Conservation (phyloP, 1,140 invertebrate species). For the Listronotus bonariensis region DNA sequence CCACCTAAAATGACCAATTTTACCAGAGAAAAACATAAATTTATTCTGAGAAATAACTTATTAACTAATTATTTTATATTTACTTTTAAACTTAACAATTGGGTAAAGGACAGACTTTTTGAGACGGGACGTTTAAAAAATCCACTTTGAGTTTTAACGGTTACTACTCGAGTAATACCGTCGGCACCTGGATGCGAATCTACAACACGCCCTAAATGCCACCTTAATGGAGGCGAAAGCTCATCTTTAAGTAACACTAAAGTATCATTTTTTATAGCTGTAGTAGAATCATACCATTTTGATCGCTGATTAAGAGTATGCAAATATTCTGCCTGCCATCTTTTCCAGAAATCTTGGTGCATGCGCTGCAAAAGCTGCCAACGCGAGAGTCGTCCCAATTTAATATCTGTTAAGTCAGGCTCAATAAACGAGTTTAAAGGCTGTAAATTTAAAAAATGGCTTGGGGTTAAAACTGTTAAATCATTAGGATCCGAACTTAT, state of each 20-base stretch:
- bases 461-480: slow-evolving; percentile 32
- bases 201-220: too few species aligned
- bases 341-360: slow-evolving; percentile 44
- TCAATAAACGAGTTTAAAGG: slow-evolving; percentile 14
- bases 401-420: not conserved
- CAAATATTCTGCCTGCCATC: slow-evolving; percentile 45
- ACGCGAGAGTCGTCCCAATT: slow-evolving; percentile 9
- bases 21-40: not conserved
- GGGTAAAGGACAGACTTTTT: too few species aligned
- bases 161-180: too few species aligned
- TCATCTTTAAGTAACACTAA: slow-evolving; percentile 13
- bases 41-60: not conserved
- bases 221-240: not conserved
- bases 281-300: slow-evolving; percentile 38
- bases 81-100: not conserved
- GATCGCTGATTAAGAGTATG: slow-evolving; percentile 39
- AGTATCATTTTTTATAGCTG: slow-evolving; percentile 1
- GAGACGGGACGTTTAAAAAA: too few species aligned
- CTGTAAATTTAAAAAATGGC: slow-evolving; percentile 41
- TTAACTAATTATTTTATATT: not conserved
- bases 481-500: slow-evolving; percentile 40
- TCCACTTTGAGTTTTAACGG: too few species aligned
- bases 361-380: slow-evolving; percentile 22
- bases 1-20: not conserved
- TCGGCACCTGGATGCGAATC: too few species aligned